These are phyloP conservation scores for Drosophila kokeensis DNA, from an alignment of 2,888 invertebrate species.

Conservation along the genomic window DNA sequence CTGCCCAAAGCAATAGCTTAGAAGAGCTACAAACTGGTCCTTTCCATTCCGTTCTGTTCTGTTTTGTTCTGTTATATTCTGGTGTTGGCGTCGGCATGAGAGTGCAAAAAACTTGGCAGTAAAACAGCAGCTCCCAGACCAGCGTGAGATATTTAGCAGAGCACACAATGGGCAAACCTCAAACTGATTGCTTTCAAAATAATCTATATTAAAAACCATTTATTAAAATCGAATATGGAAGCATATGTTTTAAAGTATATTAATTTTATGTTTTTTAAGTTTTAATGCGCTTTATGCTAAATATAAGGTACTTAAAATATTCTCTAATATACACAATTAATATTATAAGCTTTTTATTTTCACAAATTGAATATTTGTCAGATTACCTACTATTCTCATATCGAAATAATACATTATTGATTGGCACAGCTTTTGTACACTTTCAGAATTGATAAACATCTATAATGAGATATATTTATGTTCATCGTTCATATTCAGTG, in stretches of 20 bases:
- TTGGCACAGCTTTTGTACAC: too few species aligned
- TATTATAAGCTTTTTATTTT: background rate
- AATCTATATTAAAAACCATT: background rate
- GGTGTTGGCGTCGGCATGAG: constrained; percentile 62
- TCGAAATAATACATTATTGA: background rate
- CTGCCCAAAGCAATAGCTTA: constrained; percentile 74
- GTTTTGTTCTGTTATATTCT: constrained; percentile 23
- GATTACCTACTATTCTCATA: background rate
- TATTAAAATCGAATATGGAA: background rate
- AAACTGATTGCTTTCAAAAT: background rate
- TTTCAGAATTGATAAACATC: background rate
- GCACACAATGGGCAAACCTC: constrained; percentile 37
- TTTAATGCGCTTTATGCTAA: background rate
- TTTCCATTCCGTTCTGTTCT: constrained; percentile 20
- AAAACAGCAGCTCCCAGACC: constrained; percentile 57
- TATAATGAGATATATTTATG: background rate
- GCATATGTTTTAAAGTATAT: background rate
- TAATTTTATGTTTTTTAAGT: background rate
- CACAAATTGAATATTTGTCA: background rate
- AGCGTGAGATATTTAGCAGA: constrained; percentile 51
- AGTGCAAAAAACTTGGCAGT: constrained; percentile 75
- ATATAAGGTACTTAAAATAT: background rate
- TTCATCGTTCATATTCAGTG: background rate
- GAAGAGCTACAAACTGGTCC: constrained; percentile 39
- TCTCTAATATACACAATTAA: background rate